Percentiles rank a stretch among this genome's conserved stretches.
phyloP scores from a whole-genome alignment of 2,888 invertebrate species.

The Parnassius apollo region DNA sequence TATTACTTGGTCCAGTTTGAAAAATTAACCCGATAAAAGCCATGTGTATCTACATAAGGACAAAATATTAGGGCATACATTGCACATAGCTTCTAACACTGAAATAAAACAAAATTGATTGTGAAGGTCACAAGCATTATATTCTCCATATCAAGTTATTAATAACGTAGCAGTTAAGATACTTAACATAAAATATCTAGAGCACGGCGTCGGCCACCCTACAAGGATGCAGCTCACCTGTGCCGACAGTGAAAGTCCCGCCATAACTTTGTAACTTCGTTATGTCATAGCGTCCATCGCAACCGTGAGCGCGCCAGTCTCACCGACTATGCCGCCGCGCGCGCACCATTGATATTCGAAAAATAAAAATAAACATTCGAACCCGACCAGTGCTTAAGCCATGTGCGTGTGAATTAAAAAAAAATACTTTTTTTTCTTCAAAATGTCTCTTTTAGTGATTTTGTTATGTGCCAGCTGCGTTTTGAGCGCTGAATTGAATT shows the following conservation, averaged over 20 bases:
- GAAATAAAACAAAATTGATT: neutral
- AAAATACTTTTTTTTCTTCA: slow-evolving; percentile 31
- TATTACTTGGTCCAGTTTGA: too few species aligned
- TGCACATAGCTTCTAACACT: neutral
- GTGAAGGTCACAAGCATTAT: slow-evolving; percentile 16
- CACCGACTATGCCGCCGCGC: slow-evolving; percentile 66
- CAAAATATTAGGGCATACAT: neutral
- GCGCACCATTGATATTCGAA: slow-evolving; percentile 50
- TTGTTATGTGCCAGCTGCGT: slow-evolving; percentile 56
- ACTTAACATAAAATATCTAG: slow-evolving; percentile 34
- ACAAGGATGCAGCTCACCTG: slow-evolving; percentile 46
- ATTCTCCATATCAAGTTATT: slow-evolving; percentile 10
- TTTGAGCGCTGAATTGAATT: slow-evolving; percentile 50
- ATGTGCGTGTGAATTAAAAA: slow-evolving; percentile 54
- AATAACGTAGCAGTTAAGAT: slow-evolving; percentile 5
- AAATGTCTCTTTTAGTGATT: slow-evolving; percentile 62
- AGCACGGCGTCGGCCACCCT: slow-evolving; percentile 40
- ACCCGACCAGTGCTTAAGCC: slow-evolving; percentile 36
- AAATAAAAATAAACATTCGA: slow-evolving; percentile 34
- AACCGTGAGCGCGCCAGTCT: slow-evolving; percentile 53
- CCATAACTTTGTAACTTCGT: slow-evolving; percentile 61
- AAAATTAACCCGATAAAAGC: too few species aligned
- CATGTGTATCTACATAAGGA: too few species aligned
- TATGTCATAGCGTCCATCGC: slow-evolving; percentile 63
- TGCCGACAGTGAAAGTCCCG: slow-evolving; percentile 68